phyloP scores from a whole-genome alignment of 1,140 invertebrate genomes.

The Anastatus disparis region DNA sequence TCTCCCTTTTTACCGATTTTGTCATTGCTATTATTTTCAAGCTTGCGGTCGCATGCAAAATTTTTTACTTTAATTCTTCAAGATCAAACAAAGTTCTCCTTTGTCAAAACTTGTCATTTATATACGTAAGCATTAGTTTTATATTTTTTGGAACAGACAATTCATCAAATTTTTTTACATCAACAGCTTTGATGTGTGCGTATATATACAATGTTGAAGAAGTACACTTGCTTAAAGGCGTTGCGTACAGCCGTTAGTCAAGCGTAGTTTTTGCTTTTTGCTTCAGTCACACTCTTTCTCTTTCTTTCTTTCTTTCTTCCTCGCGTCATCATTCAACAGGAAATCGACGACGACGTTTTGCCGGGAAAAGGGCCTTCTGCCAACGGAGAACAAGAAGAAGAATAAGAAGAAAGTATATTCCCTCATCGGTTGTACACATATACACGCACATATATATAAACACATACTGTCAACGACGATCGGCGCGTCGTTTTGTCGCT shows the following conservation, averaged over 20 bases:
- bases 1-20: slow-evolving; percentile 47
- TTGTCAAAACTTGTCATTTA: no score
- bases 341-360: slow-evolving; percentile 51
- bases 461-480: slow-evolving; percentile 27
- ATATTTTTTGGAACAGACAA: background rate
- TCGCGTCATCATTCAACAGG: slow-evolving; percentile 31
- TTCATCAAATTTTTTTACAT: background rate
- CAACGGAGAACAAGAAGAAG: no score
- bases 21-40: background rate
- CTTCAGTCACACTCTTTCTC: no score
- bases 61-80: slow-evolving; percentile 49
- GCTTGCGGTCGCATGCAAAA: slow-evolving; percentile 35
- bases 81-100: slow-evolving; percentile 42
- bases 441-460: no score
- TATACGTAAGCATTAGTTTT: no score
- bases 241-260: background rate
- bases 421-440: slow-evolving; percentile 43
- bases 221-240: slow-evolving; percentile 33
- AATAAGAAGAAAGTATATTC: slow-evolving; percentile 47
- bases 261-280: slow-evolving; percentile 45
- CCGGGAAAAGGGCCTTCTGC: slow-evolving; percentile 39
- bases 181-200: no score
- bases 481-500: slow-evolving; percentile 10
- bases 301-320: no score
- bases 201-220: background rate